These are phyloP conservation scores for Agonum fuliginosum DNA, from an alignment of 2,888 invertebrate genomes.

Conservation along the genomic window DNA sequence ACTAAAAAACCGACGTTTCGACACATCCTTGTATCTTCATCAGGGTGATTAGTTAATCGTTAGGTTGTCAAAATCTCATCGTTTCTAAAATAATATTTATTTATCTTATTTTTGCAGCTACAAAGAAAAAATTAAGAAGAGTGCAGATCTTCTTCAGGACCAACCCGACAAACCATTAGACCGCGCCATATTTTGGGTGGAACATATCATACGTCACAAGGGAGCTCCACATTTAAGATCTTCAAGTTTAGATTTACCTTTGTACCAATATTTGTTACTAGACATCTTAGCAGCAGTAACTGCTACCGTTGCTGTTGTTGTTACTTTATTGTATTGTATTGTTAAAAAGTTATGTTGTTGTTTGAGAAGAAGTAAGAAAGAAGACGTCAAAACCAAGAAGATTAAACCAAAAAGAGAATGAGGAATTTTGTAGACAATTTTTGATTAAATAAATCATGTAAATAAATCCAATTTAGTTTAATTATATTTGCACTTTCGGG, in stretches of 20 bases:
- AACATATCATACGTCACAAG: constrained; percentile 50
- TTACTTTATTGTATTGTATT: not conserved
- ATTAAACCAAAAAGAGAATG: constrained; percentile 20
- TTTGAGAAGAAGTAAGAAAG: not conserved
- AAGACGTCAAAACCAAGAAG: not conserved
- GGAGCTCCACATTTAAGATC: constrained; percentile 54
- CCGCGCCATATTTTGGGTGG: constrained; percentile 55
- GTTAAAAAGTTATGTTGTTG: constrained; percentile 17
- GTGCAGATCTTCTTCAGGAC: constrained; percentile 44
- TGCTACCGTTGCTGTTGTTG: not conserved
- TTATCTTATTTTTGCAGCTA: constrained; percentile 48
- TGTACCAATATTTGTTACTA: constrained; percentile 49
- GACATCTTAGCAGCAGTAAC: constrained; percentile 47
- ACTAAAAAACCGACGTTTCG: too few species aligned
- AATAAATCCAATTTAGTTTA: not conserved
- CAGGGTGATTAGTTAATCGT: too few species aligned
- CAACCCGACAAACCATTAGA: constrained; percentile 47
- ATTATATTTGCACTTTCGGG: not conserved
- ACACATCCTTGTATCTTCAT: too few species aligned
- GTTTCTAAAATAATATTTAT: not conserved
- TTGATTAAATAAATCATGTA: not conserved
- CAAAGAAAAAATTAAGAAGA: constrained; percentile 21
- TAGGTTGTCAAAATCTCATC: not conserved
- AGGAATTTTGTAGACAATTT: not conserved
- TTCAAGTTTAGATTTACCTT: constrained; percentile 33